A percentile compares a stretch with the other conserved stretches of the same genome.
Conservation (phyloP, 2,797 vertebrate species). For the Salmo trutta region DNA sequence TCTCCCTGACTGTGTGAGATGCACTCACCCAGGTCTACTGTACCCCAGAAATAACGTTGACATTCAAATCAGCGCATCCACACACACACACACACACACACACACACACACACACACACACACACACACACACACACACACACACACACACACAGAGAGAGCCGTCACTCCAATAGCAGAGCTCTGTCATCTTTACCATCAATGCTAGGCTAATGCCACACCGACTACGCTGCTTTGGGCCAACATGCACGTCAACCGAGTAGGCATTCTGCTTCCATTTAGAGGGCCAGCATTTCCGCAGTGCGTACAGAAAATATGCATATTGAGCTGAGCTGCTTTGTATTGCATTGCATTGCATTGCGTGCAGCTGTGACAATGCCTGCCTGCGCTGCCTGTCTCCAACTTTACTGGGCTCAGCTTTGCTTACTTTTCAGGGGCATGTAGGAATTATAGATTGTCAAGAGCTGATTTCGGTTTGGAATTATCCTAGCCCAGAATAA, state of each 20-base stretch:
- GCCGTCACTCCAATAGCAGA: constrained; percentile 70
- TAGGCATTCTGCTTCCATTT: constrained; percentile 61
- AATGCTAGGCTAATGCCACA: constrained; percentile 53
- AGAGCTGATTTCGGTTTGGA: constrained; percentile 44
- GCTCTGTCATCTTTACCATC: constrained; percentile 60
- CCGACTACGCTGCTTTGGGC: constrained; percentile 45
- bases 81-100: too few relatives aligned
- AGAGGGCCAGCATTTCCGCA: constrained; percentile 20
- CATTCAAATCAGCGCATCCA: constrained; percentile 8
- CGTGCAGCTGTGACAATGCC: constrained; percentile 39
- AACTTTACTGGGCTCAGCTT: constrained; percentile 66
- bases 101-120: too few relatives aligned
- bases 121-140: too few relatives aligned
- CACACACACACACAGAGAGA: constrained; percentile 17
- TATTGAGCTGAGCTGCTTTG: constrained; percentile 5
- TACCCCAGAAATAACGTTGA: constrained; percentile 50
- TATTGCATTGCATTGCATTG: constrained; percentile 4
- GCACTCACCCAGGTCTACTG: constrained; percentile 42
- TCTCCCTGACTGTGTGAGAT: constrained; percentile 40
- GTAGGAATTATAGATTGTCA: constrained; percentile 74
- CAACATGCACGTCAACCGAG: constrained; percentile 41
- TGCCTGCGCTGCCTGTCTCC: constrained; percentile 26
- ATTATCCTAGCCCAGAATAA: constrained; percentile 37
- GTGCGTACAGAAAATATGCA: constrained; percentile 20
- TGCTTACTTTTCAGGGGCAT: constrained; percentile 71